A percentile compares a stretch with the other conserved stretches of the same genome.
These are phyloP conservation scores for Isichthys henryi DNA, from an alignment of 2,113 vertebrate species.

Conservation along the genomic window DNA sequence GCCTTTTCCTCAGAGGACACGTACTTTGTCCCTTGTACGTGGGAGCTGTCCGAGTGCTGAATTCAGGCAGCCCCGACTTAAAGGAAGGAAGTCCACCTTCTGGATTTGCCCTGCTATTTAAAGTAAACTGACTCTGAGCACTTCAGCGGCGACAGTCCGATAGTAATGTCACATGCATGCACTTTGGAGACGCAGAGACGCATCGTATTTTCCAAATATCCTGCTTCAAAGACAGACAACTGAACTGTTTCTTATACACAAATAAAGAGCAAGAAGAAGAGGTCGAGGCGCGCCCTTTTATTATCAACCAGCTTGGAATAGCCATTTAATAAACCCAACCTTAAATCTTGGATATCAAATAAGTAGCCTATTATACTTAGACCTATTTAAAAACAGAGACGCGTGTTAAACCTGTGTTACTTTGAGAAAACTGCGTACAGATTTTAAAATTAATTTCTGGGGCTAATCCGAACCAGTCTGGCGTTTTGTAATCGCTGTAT, in stretches of 20 bases:
- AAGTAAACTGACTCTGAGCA: neutral
- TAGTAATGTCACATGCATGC: neutral
- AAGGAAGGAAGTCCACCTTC: neutral
- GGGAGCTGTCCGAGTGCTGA: conserved; percentile 52
- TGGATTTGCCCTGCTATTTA: neutral
- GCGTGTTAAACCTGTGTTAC: neutral
- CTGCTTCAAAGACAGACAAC: neutral
- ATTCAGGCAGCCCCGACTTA: conserved; percentile 1
- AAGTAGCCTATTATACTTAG: neutral
- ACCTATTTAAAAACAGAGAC: neutral
- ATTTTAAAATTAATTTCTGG: neutral
- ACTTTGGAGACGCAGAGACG: neutral
- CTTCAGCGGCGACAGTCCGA: neutral
- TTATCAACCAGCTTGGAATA: neutral
- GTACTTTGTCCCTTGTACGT: neutral
- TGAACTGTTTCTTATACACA: neutral
- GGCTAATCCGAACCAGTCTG: neutral
- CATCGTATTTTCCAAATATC: neutral
- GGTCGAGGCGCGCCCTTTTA: neutral
- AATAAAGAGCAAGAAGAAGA: neutral
- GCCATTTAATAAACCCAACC: neutral
- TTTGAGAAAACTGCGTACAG: neutral
- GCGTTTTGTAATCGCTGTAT: neutral
- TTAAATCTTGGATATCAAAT: neutral
- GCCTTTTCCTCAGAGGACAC: neutral